Evolutionary conservation across 1,140 invertebrate species (phyloP).

Genomic region (Drosophila trapezifrons): DNA sequence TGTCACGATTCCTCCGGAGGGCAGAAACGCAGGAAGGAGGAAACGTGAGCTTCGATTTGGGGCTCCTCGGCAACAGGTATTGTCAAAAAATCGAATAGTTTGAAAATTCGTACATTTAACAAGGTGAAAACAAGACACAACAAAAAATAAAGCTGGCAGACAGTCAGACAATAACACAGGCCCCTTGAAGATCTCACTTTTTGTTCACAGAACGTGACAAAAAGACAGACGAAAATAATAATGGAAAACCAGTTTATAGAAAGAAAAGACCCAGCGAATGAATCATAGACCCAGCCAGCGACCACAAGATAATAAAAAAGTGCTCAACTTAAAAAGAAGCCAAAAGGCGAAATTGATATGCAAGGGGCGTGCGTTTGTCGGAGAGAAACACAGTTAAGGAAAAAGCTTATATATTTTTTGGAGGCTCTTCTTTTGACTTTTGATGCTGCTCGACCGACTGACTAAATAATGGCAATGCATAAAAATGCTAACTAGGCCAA

Average conservation of each 20-base stretch:
- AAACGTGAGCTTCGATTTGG: conserved; percentile 39
- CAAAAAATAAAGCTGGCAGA: conserved; percentile 6
- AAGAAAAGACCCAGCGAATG: conserved; percentile 52
- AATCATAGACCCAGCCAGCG: conserved; percentile 70
- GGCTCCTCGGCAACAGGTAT: conserved; percentile 54
- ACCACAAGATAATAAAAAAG: conserved; percentile 37
- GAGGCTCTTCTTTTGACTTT: conserved; percentile 11
- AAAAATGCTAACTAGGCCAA: conserved; percentile 60
- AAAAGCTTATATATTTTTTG: neutral
- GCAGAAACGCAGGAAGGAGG: neutral
- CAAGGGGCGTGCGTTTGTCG: conserved; percentile 46
- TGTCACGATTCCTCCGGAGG: conserved; percentile 30
- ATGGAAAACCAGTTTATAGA: conserved; percentile 73
- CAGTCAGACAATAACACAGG: conserved; percentile 34
- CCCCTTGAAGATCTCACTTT: conserved; percentile 74
- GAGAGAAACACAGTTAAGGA: conserved; percentile 28
- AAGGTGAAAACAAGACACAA: conserved; percentile 34
- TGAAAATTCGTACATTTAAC: conserved; percentile 35
- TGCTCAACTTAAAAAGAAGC: conserved; percentile 39
- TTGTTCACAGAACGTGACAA: conserved; percentile 75
- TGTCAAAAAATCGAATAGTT: conserved; percentile 18
- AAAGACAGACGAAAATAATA: conserved; percentile 53
- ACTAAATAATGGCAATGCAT: conserved; percentile 46
- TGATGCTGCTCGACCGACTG: conserved; percentile 18
- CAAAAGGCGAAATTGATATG: conserved; percentile 66